These are phyloP conservation scores for Micrastur ruficollis DNA, from an alignment of 2,797 vertebrate genomes.

Conservation along the genomic window DNA sequence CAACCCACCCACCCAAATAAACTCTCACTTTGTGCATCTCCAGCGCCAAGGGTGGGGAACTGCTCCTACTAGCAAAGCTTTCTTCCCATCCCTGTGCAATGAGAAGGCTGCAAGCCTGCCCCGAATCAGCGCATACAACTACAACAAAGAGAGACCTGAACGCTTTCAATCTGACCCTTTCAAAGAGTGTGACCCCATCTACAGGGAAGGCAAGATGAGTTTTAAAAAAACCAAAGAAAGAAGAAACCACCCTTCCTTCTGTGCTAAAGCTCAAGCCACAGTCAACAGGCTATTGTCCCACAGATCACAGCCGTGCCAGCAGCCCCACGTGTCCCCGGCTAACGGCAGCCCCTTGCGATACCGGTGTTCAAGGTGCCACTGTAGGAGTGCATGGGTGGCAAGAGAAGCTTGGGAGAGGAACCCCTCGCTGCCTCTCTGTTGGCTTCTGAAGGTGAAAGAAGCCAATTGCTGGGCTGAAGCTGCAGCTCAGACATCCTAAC, in stretches of 20 bases:
- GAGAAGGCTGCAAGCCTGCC: background rate
- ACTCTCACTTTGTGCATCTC: background rate
- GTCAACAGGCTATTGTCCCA: background rate
- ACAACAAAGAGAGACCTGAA: background rate
- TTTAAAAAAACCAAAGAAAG: background rate
- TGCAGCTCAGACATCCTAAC: background rate
- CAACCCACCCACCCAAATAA: background rate
- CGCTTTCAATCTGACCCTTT: rapidly evolving
- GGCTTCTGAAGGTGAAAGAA: background rate
- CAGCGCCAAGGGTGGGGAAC: rapidly evolving
- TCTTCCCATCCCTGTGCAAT: background rate
- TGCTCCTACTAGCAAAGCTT: background rate
- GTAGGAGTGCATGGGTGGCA: background rate
- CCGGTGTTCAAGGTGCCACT: background rate
- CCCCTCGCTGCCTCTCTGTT: background rate
- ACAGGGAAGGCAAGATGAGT: background rate
- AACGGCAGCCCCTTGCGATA: rapidly evolving
- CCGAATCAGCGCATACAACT: background rate
- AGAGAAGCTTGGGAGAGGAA: background rate
- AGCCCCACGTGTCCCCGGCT: background rate
- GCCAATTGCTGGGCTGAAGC: background rate
- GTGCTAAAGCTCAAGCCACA: background rate
- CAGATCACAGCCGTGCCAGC: background rate
- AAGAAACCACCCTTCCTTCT: background rate
- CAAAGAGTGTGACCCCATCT: background rate